A percentile compares a stretch with the other conserved stretches of the same genome.
Conservation (phyloP, 1,140 invertebrate genomes). For the Caenorhabditis latens region DNA sequence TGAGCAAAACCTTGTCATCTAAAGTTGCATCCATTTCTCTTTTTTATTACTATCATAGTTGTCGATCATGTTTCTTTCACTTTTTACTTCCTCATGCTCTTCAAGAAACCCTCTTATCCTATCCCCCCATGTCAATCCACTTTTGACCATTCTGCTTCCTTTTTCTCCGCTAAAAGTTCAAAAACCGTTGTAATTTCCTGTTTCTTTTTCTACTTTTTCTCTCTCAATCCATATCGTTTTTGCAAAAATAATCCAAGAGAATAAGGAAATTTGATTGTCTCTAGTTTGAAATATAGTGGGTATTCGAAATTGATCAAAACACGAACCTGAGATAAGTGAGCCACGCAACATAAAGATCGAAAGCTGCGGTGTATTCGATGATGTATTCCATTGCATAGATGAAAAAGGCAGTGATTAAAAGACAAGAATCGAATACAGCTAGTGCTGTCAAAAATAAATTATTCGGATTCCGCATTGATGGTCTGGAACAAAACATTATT, state of each 20-base stretch:
- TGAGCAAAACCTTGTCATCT: neutral
- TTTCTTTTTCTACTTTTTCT: neutral
- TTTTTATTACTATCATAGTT: constrained; percentile 22
- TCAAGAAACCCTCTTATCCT: constrained; percentile 39
- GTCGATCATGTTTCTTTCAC: constrained; percentile 26
- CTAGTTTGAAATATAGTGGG: neutral
- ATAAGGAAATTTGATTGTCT: constrained; percentile 28
- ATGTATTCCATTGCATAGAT: constrained; percentile 87
- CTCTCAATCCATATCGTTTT: neutral
- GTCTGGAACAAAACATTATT: constrained; percentile 81
- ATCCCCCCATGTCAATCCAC: constrained; percentile 30
- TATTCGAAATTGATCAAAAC: neutral
- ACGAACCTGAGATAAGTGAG: constrained; percentile 84
- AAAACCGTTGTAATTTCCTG: constrained; percentile 49
- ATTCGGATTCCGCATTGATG: constrained; percentile 93
- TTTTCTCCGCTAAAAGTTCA: constrained; percentile 43
- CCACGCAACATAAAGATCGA: constrained; percentile 85
- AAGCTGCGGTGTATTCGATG: constrained; percentile 84
- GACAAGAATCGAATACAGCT: constrained; percentile 89
- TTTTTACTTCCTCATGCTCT: constrained; percentile 39
- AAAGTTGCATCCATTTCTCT: neutral
- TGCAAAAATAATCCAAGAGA: neutral
- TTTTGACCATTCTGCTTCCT: constrained; percentile 27
- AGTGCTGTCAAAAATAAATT: constrained; percentile 91
- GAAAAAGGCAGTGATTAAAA: constrained; percentile 88